Evolutionary conservation across 2,888 invertebrate species (phyloP), one percentile per base, ranked within the genome.

Genomic region (Phengaris arion): DNA sequence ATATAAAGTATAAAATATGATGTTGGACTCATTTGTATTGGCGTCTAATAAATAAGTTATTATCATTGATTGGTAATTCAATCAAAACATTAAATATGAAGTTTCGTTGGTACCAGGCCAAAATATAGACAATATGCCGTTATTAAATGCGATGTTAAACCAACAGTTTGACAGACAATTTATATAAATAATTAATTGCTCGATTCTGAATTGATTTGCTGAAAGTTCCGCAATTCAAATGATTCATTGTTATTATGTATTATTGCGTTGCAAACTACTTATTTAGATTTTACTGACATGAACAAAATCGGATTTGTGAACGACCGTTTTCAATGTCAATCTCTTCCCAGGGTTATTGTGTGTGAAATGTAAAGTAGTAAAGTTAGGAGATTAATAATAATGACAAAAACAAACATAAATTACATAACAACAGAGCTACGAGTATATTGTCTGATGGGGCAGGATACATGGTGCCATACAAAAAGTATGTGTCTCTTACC

Each of bases 21-120:
- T 48, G 4, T 6, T 48, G 6, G 48, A 35, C 35, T 48, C 48
- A 6, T 48, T 48, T 12, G 35, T 22, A 64, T 45, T 35, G 22
- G 35, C 59, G 22, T 12, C 64, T 35, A 13, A 54, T 54, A 51
- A 70, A 70, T 72, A 10, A 52, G 35, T 35, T 45, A 45, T 9
- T 35, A 52, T 54, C 54, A 35, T 35, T 72, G 72, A 72, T 72
- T 72, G 54, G 52, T 72, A 22, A 72, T 72, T 54, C 54, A 52
- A 72, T 72, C 52, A 72, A 51, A 54, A 13, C 35, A 72, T 72
- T 72, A 72, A 72, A 72, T 72, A 22, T 72, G 70, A 70, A 12
- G 70, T 51, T 35, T 15, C 54, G 13, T 72, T 72, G 72, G 54
- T 48, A 52, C 72, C 6, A 13, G 2, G 51, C 72, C 72, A 72